Evolutionary conservation across 2,113 vertebrate species (phyloP).

Genomic region (Ia io): DNA sequence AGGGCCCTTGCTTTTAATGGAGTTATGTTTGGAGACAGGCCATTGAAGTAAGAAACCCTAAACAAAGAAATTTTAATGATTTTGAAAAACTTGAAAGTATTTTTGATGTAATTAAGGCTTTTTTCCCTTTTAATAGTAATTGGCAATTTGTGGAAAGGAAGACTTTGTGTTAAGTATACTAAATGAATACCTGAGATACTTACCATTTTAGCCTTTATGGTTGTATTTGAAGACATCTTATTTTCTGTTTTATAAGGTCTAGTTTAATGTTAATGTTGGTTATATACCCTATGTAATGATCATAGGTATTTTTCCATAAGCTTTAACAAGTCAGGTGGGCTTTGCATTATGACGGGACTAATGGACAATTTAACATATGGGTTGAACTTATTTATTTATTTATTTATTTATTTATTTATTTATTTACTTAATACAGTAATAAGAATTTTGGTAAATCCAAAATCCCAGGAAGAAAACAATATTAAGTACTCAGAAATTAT

Average conservation of each 20-base stretch:
- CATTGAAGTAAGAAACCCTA: slow-evolving; percentile 91
- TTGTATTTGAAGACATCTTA: slow-evolving; percentile 14
- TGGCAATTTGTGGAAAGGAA: slow-evolving; percentile 69
- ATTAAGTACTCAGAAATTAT: background rate
- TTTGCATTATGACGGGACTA: slow-evolving; percentile 25
- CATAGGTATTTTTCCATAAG: background rate
- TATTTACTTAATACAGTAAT: background rate
- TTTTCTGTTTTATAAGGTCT: slow-evolving; percentile 44
- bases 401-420: no score
- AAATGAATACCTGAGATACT: slow-evolving; percentile 41
- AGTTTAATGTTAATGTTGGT: slow-evolving; percentile 22
- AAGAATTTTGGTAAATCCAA: slow-evolving; percentile 37
- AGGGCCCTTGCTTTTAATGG: slow-evolving; percentile 97
- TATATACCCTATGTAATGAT: background rate
- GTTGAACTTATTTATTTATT: background rate
- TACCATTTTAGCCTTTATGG: slow-evolving; percentile 35
- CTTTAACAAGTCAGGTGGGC: background rate
- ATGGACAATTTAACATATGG: background rate
- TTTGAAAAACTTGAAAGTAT: slow-evolving; percentile 48
- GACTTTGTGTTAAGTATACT: slow-evolving; percentile 62
- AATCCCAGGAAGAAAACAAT: slow-evolving; percentile 23
- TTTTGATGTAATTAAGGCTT: slow-evolving; percentile 51
- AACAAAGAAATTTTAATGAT: slow-evolving; percentile 71
- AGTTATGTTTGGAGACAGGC: slow-evolving; percentile 98
- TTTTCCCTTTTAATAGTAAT: slow-evolving; percentile 62